A percentile compares a stretch with the other conserved stretches of the same genome.
Evolutionary conservation across 2,797 vertebrate genomes (phyloP).

Genomic region (Synaphobranchus kaupii): DNA sequence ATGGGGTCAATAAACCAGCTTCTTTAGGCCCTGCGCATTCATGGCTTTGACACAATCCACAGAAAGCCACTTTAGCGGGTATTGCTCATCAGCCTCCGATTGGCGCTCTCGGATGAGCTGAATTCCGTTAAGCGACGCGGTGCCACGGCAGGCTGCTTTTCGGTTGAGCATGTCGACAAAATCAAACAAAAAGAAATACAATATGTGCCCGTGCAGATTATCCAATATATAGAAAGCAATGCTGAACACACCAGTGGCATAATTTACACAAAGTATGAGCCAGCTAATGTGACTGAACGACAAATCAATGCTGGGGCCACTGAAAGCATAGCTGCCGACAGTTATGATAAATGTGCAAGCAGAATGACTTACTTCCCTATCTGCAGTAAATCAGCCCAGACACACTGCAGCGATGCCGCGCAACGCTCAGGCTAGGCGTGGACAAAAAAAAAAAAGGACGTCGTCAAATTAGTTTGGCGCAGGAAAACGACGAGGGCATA

Average conservation of each 20-base stretch:
- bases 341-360: constrained; percentile 34
- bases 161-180: background rate
- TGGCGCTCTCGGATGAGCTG: background rate
- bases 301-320: constrained; percentile 35
- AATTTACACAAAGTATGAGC: constrained; percentile 10
- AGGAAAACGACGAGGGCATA: background rate
- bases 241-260: background rate
- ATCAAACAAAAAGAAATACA: background rate
- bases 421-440: background rate
- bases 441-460: background rate
- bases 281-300: background rate
- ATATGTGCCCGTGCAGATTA: background rate
- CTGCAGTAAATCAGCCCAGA: constrained; percentile 28
- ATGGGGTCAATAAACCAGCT: background rate
- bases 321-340: constrained; percentile 28
- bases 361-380: constrained; percentile 28
- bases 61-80: background rate
- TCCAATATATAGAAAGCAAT: background rate
- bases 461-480: constrained; percentile 22
- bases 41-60: background rate
- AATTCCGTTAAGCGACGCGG: background rate
- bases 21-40: background rate
- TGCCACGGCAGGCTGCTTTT: background rate
- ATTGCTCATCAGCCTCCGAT: background rate
- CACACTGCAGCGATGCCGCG: background rate